Conservation (phyloP, 30 jellyfish, hydroid and myxozoan species). For the Chrysaora quinquecirrha region DNA sequence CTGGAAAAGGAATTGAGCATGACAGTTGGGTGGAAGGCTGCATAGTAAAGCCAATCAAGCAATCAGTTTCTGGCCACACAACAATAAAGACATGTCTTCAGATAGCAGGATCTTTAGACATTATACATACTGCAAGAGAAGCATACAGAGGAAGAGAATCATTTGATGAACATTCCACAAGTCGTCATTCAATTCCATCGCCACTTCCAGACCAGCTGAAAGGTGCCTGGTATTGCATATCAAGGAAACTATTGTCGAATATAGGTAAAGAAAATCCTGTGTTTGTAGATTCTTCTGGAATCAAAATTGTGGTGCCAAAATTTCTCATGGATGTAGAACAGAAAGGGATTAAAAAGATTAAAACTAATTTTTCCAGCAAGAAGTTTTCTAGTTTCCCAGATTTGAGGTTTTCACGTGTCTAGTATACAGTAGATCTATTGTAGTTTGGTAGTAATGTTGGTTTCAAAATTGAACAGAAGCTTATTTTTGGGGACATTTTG, state of each 20-base stretch:
- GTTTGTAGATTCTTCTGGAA: background rate
- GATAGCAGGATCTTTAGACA: constrained; percentile 12
- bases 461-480: background rate
- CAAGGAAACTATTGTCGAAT: background rate
- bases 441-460: background rate
- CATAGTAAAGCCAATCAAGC: constrained; percentile 28
- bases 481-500: no score
- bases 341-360: background rate
- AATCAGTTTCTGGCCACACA: constrained; percentile 28
- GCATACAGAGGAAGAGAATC: constrained; percentile 30
- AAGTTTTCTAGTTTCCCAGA: background rate
- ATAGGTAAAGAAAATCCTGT: background rate
- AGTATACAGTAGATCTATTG: background rate
- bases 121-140: background rate
- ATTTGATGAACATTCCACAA: constrained; percentile 24
- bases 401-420: background rate
- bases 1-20: constrained; percentile 30
- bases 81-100: background rate
- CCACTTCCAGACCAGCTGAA: constrained; percentile 29
- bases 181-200: background rate
- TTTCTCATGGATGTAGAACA: background rate
- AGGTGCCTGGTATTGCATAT: constrained; percentile 7
- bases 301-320: background rate
- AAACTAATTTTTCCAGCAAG: background rate
- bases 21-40: constrained; percentile 39